Base-by-base conservation (phyloP, 2,113 vertebrate genomes). In the Triplophysa tibetana region DNA sequence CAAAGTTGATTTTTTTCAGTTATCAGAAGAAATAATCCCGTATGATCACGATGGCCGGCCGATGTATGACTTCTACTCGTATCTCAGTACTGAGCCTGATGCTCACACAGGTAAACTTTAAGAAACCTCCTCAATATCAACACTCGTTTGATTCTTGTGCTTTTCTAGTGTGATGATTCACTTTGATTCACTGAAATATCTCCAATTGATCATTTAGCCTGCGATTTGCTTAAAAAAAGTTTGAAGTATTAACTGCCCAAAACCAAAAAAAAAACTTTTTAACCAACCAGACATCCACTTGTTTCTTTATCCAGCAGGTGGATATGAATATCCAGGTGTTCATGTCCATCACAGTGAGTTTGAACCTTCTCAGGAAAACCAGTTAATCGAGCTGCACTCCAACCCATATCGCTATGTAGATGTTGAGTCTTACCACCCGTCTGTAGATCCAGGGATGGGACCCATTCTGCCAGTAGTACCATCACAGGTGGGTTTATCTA, bases 331-430 rank as follows among this genome's bases (percentile, higher is more conserved):
- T 61, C 89, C 93, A 65, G 82, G 91, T 11, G 78, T 77, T 56
- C 92, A 91, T 48, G 89, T 92, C 26, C 86, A 94, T 85, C 91
- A 92, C 84, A 89, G 81, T 5, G 95, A 96, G 10, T 94, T 56
- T 91, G 95, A 88, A 88, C 58, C 79, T 75, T 93, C 95, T 65
- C 82, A 89, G 0, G 94, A 94, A 84, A 93, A 91, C 70, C 93
- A 96, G 72, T 94, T 96, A 84, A 95, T 94, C 2, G 95, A 96
- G 65, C 91, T 96, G 74, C 94, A 95, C 78, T 91, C 95, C 84
- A 92, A 94, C 83, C 88, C 95, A 2, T 94, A 94, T 85, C 91
- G 93, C 50, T 93, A 94, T 84, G 91, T 93, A 86, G 94, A 96
- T 74, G 85, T 94, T 0, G 94, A 96, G 76, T 89, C 95, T 75